These are phyloP conservation scores for Poicephalus gulielmi DNA, from an alignment of 2,113 vertebrate genomes.

Conservation along the genomic window DNA sequence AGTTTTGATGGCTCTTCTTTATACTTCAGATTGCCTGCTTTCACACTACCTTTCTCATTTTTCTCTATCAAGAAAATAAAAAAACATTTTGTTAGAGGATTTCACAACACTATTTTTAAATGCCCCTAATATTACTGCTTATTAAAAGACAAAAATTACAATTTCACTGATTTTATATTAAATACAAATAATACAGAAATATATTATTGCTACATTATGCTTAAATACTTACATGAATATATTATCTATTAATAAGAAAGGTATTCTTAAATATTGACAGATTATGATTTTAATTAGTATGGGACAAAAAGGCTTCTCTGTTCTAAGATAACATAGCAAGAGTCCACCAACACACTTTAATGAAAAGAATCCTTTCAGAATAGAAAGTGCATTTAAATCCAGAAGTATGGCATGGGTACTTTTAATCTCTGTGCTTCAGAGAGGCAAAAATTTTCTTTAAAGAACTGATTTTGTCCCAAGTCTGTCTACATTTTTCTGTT, in stretches of 20 bases:
- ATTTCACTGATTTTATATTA: neutral
- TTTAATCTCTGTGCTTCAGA: neutral
- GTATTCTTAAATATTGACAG: neutral
- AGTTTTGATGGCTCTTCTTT: constrained; percentile 91
- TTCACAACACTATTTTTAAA: neutral
- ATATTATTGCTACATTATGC: too few species aligned
- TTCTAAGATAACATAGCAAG: neutral
- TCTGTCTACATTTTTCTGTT: neutral
- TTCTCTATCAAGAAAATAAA: constrained; percentile 64
- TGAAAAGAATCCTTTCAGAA: neutral
- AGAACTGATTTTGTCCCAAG: neutral
- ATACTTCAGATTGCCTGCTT: constrained; percentile 85
- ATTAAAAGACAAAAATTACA: neutral
- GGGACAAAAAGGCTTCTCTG: neutral
- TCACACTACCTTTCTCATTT: constrained; percentile 61
- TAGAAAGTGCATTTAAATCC: neutral
- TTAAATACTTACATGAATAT: neutral
- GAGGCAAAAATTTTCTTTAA: neutral
- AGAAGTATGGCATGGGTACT: neutral
- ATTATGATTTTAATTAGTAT: neutral
- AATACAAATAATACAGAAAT: neutral
- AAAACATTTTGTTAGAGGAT: neutral
- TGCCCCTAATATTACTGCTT: neutral
- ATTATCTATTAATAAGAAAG: neutral
- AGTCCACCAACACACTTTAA: neutral